A percentile compares a stretch with the other conserved stretches of the same genome.
These are phyloP conservation scores for Carpatolechia fugitivella DNA, from an alignment of 2,888 invertebrate genomes.

Conservation along the genomic window DNA sequence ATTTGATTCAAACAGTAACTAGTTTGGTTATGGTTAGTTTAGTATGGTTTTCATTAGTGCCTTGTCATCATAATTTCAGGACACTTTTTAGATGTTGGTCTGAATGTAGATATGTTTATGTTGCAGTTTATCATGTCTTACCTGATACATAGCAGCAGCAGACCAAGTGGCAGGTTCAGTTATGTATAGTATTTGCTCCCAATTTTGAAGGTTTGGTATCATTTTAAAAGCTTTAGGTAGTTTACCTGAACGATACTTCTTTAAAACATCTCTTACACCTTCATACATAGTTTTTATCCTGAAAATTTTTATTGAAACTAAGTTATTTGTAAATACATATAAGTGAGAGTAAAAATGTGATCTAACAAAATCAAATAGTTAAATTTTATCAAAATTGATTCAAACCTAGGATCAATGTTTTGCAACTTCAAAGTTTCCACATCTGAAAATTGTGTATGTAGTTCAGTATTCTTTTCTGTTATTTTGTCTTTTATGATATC, in stretches of 20 bases:
- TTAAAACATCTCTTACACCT: constrained; percentile 92
- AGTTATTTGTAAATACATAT: too few relatives aligned
- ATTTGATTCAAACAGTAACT: too few relatives aligned
- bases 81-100: too few relatives aligned
- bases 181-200: constrained; percentile 94
- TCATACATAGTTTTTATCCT: constrained; percentile 92
- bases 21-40: too few relatives aligned
- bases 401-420: constrained; percentile 87
- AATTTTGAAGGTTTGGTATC: constrained; percentile 93
- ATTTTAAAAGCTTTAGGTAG: constrained; percentile 99
- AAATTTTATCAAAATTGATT: too few relatives aligned
- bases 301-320: constrained; percentile 26
- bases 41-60: too few relatives aligned
- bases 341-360: too few relatives aligned
- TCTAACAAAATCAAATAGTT: too few relatives aligned
- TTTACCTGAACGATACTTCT: constrained; percentile 95
- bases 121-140: too few relatives aligned
- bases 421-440: constrained; percentile 85
- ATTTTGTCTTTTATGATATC: constrained; percentile 96
- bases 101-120: too few relatives aligned
- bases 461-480: constrained; percentile 94
- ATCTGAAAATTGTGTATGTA: constrained; percentile 92
- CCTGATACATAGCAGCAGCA: constrained; percentile 97
- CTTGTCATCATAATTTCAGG: too few relatives aligned
- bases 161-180: constrained; percentile 98